These are phyloP conservation scores for Drosophila punjabiensis DNA, from an alignment of 1,140 invertebrate genomes.

Conservation along the genomic window DNA sequence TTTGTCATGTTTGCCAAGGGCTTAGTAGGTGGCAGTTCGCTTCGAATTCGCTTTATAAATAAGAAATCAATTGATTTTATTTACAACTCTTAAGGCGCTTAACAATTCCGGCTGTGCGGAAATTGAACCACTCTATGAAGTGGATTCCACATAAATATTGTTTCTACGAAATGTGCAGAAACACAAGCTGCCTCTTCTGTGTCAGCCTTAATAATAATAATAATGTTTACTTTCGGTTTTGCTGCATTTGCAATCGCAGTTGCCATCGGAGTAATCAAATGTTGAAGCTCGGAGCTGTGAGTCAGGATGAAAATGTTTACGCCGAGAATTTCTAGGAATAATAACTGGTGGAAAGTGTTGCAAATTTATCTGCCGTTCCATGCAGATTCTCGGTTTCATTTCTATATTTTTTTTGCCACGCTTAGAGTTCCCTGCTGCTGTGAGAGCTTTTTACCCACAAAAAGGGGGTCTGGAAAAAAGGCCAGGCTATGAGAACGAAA, in stretches of 20 bases:
- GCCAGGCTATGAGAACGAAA: slow-evolving; percentile 3
- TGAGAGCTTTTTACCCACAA: slow-evolving; percentile 17
- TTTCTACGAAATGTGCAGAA: slow-evolving; percentile 31
- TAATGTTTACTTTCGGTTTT: slow-evolving; percentile 49
- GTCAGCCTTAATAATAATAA: slow-evolving; percentile 42
- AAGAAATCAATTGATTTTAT: slow-evolving; percentile 83
- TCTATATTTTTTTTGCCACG: slow-evolving; percentile 31
- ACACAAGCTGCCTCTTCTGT: neutral
- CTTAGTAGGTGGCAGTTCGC: slow-evolving; percentile 73
- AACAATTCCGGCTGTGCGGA: slow-evolving; percentile 56
- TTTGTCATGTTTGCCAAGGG: slow-evolving; percentile 64
- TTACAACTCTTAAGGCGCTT: slow-evolving; percentile 79
- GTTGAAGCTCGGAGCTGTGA: neutral
- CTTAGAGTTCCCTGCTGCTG: slow-evolving; percentile 9
- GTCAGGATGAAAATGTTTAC: slow-evolving; percentile 32
- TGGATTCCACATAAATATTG: slow-evolving; percentile 53
- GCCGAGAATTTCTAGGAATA: slow-evolving; percentile 36
- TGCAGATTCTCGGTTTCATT: slow-evolving; percentile 26
- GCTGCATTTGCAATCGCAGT: slow-evolving; percentile 28
- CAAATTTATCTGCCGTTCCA: slow-evolving; percentile 39
- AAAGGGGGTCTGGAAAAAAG: slow-evolving; percentile 8
- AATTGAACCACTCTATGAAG: slow-evolving; percentile 47
- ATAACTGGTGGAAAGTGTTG: slow-evolving; percentile 42
- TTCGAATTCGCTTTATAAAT: slow-evolving; percentile 76
- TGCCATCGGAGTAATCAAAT: slow-evolving; percentile 38